Evolutionary conservation across 2,797 vertebrate genomes (phyloP), one percentile per base, ranked within the genome.

Genomic region (Vespertilio murinus): DNA sequence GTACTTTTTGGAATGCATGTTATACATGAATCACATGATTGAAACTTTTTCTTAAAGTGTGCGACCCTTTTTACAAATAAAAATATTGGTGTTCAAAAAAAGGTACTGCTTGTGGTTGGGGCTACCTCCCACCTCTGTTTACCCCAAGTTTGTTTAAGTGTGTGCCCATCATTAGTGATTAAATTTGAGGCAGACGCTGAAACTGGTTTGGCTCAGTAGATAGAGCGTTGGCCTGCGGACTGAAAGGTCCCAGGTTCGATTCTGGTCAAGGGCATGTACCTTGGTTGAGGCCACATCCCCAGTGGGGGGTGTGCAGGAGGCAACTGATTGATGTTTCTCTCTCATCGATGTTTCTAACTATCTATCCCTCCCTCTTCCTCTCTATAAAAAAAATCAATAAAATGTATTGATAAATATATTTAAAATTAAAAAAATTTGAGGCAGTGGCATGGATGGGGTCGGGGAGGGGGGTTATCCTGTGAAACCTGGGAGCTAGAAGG

Each of bases 61-160:
- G 8, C 52, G 35, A 69, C 56, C 11, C 33, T 88, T 70, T 87
- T 70, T 87, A 71, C 81, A 95, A 91, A 94, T 59, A 91, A 88
- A 95, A 79, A 35, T 45, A 64, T 8, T 16, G 16, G 38, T 40
- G 71, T 59, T 95, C 45, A 82, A 75, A 94, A 13, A 86, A 71
- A 88, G 56, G 22, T 12, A 47, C 65, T 65, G 20, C 87, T 89
- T 61, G 25, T 42, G 30, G 30, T 9, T 59, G 30, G 52, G 17
- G n/a, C n/a, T 56, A 17, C 52, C 20, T 84, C 6, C 11, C 8
- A 59, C 23, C 33, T 4, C 16, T 17, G 16, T 47, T 20, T 45
- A 25, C 28, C 77, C 23, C 47, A 42, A 11, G 61, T 54, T 25
- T 73, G 40, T 61, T 79, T 23, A 83, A 77, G 59, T 52, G 13